Percentiles rank a stretch among this genome's conserved stretches.
Conservation (phyloP, 1,140 invertebrate species). For the Drosophila ohnishii region DNA sequence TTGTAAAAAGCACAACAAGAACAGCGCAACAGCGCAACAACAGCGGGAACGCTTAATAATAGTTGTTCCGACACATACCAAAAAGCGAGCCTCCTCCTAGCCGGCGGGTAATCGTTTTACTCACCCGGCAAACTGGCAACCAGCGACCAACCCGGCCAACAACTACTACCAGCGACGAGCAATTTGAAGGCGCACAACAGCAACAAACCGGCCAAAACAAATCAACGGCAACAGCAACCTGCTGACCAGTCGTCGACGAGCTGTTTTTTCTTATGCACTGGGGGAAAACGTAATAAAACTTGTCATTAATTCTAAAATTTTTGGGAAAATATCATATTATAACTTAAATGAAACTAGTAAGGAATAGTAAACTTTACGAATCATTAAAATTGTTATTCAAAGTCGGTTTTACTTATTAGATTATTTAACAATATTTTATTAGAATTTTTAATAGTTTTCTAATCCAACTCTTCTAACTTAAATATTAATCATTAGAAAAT, state of each 20-base stretch:
- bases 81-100: conserved; percentile 70
- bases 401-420: too few relatives aligned
- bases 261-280: conserved; percentile 17
- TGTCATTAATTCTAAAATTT: background rate
- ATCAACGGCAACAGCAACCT: conserved; percentile 69
- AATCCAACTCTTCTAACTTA: background rate
- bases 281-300: conserved; percentile 1
- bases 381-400: too few relatives aligned
- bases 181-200: conserved; percentile 68
- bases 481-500: too few relatives aligned
- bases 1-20: conserved; percentile 51
- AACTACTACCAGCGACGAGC: conserved; percentile 15
- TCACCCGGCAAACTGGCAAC: conserved; percentile 70
- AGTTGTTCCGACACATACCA: conserved; percentile 80
- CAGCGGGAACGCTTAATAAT: conserved; percentile 69
- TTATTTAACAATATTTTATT: too few relatives aligned
- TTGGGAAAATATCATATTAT: too few relatives aligned
- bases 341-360: too few relatives aligned
- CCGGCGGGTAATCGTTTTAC: conserved; percentile 81
- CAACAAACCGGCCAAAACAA: conserved; percentile 56
- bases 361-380: too few relatives aligned
- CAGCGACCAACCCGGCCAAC: conserved; percentile 10
- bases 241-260: conserved; percentile 62
- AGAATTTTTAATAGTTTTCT: background rate
- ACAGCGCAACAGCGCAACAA: conserved; percentile 31